A percentile compares a stretch with the other conserved stretches of the same genome.
Conservation (phyloP, 1,140 invertebrate species). For the Drosophila willistoni region DNA sequence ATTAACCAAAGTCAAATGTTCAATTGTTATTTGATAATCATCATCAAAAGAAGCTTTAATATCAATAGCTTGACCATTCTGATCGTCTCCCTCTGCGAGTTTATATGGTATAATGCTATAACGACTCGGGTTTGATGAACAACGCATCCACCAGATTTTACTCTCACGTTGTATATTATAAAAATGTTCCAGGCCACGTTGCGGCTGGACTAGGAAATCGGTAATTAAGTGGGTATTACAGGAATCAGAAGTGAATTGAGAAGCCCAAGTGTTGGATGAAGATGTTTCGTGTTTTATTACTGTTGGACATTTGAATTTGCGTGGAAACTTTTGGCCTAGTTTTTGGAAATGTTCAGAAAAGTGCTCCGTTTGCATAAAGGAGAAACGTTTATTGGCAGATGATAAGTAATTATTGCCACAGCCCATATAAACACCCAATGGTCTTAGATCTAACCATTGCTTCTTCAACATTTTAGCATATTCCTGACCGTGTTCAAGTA, state of each 20-base stretch:
- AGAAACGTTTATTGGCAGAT: slow-evolving; percentile 34
- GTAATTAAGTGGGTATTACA: slow-evolving; percentile 46
- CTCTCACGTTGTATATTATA: slow-evolving; percentile 88
- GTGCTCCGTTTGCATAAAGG: slow-evolving; percentile 35
- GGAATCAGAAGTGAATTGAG: slow-evolving; percentile 23
- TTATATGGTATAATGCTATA: slow-evolving; percentile 85
- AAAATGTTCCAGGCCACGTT: slow-evolving; percentile 64
- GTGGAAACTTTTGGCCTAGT: slow-evolving; percentile 35
- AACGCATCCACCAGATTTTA: slow-evolving; percentile 91
- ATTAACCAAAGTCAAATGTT: slow-evolving; percentile 58
- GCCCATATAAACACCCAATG: slow-evolving; percentile 47
- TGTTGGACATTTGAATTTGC: slow-evolving; percentile 62
- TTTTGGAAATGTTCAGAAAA: slow-evolving; percentile 36
- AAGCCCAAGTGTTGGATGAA: not conserved
- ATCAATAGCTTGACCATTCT: slow-evolving; percentile 59
- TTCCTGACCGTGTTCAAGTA: slow-evolving; percentile 47
- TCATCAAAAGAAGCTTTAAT: slow-evolving; percentile 57
- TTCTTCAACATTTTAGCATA: slow-evolving; percentile 52
- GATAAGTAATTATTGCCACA: not conserved
- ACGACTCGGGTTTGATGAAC: slow-evolving; percentile 87
- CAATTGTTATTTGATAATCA: slow-evolving; percentile 48
- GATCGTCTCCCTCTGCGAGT: slow-evolving; percentile 79
- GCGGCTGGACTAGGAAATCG: slow-evolving; percentile 60
- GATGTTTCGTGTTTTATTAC: slow-evolving; percentile 50
- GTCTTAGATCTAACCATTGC: slow-evolving; percentile 55